These are phyloP conservation scores for Phyllostomus hastatus DNA, from an alignment of 2,113 vertebrate genomes.

Conservation along the genomic window DNA sequence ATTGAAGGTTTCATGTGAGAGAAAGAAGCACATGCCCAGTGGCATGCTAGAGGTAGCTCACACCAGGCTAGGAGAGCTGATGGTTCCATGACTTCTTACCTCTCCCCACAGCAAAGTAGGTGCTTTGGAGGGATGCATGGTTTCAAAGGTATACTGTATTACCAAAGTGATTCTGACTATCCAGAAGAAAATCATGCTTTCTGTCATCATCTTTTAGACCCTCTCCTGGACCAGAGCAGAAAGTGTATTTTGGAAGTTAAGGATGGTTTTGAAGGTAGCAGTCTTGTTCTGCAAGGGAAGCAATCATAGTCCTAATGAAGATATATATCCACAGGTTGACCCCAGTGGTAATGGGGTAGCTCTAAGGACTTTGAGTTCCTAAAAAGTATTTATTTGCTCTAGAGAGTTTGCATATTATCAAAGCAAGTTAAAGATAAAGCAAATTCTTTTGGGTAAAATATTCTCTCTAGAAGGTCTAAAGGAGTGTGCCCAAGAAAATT, in stretches of 20 bases:
- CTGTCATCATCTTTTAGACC: neutral
- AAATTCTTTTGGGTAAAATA: constrained; percentile 6
- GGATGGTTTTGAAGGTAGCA: neutral
- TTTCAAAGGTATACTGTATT: neutral
- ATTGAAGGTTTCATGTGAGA: neutral
- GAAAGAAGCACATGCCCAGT: neutral
- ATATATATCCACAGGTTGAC: neutral
- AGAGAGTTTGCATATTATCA: neutral
- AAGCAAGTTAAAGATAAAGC: constrained; percentile 19
- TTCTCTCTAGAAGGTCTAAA: neutral
- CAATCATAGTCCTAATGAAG: neutral
- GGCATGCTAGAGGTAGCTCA: neutral
- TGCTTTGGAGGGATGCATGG: neutral
- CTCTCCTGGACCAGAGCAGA: neutral
- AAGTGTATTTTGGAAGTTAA: neutral
- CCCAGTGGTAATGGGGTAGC: neutral
- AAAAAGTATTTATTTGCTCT: constrained; percentile 6
- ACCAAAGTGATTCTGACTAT: neutral
- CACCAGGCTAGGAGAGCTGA: neutral
- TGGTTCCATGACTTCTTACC: neutral
- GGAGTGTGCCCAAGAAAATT: neutral
- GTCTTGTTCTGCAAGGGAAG: neutral
- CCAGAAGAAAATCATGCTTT: neutral
- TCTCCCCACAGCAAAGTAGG: neutral
- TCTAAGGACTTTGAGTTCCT: neutral